These are phyloP conservation scores for Psittacula cyanocephala DNA, from an alignment of 2,113 vertebrate species.

Conservation along the genomic window DNA sequence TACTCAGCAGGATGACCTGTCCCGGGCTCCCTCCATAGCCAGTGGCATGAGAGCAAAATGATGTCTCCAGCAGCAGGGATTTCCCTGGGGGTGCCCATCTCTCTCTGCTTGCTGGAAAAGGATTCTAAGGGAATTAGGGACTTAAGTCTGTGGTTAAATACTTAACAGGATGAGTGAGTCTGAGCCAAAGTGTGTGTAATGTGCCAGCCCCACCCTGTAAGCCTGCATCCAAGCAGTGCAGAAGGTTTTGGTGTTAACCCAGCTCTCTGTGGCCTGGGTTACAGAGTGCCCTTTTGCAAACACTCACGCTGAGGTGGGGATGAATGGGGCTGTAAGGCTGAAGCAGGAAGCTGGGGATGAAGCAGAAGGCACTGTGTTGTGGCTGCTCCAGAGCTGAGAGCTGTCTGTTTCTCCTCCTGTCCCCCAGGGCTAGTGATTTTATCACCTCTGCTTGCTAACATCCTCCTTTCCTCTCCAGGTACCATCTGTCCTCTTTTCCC, in stretches of 20 bases:
- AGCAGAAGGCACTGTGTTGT: neutral
- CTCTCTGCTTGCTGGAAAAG: neutral
- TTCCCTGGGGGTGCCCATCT: neutral
- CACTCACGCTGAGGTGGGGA: neutral
- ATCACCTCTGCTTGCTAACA: neutral
- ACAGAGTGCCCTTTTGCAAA: neutral
- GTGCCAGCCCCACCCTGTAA: neutral
- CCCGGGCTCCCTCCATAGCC: neutral
- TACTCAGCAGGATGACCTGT: neutral
- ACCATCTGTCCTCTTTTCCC: neutral
- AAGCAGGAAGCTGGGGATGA: neutral
- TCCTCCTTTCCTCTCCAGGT: neutral
- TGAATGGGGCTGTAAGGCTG: neutral
- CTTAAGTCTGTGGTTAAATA: neutral
- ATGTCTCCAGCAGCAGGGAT: neutral
- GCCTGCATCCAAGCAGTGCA: neutral
- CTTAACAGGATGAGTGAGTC: neutral
- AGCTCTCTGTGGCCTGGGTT: neutral
- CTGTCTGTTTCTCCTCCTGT: neutral
- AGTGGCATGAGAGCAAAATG: neutral
- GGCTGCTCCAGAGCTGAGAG: neutral
- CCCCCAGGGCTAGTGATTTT: neutral
- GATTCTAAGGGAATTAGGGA: neutral
- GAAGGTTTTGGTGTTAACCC: neutral
- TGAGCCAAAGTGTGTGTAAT: rapidly evolving